Conservation (phyloP, 1,140 invertebrate genomes). For the Leptinotarsa texana region DNA sequence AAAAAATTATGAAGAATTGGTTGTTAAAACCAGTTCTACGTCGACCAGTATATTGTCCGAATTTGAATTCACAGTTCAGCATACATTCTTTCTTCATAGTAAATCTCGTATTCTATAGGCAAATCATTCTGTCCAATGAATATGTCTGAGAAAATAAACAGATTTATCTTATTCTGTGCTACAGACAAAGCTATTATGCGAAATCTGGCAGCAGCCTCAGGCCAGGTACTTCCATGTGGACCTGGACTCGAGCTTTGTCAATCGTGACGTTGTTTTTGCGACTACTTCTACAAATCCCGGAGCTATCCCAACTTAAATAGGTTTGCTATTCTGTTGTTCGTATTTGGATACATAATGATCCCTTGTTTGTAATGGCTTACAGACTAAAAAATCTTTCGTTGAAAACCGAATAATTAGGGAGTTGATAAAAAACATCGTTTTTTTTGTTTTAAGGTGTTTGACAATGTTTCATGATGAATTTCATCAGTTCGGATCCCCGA, state of each 20-base stretch:
- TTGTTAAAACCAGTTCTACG: no score
- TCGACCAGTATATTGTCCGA: no score
- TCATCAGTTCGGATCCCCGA: no score
- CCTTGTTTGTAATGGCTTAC: not conserved
- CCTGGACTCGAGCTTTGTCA: constrained; percentile 13
- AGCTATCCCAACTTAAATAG: not conserved
- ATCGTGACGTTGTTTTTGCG: constrained; percentile 21
- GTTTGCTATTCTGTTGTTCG: not conserved
- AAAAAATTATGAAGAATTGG: no score
- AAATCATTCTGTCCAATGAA: not conserved
- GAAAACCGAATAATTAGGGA: no score
- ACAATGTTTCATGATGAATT: no score
- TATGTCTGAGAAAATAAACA: not conserved
- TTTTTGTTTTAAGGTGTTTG: no score
- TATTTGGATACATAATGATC: not conserved
- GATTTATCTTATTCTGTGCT: constrained; percentile 10
- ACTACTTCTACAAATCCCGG: constrained; percentile 11
- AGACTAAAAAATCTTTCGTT: no score
- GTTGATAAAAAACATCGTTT: no score
- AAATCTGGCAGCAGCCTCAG: constrained; percentile 3
- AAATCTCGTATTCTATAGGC: not conserved
- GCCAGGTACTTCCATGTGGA: not conserved
- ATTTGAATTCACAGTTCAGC: no score
- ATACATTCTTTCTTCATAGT: no score
- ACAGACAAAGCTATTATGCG: constrained; percentile 12